These are phyloP conservation scores for Onychomys arenicola DNA, from an alignment of 2,797 vertebrate species.

Conservation along the genomic window DNA sequence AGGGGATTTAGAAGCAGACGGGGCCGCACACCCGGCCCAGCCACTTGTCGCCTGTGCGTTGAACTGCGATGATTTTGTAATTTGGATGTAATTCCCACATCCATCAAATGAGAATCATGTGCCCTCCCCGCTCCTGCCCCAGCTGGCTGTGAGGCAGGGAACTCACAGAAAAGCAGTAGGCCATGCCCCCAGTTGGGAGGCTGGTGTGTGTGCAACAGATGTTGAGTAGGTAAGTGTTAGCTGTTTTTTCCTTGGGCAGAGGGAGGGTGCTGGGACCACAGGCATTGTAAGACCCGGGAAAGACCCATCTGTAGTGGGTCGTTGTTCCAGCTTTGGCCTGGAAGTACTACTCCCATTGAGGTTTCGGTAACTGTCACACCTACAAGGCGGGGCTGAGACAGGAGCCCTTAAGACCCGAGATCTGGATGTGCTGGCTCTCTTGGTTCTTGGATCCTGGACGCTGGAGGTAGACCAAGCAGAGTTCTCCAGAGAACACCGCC, in stretches of 20 bases:
- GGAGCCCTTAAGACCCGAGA: too few species aligned
- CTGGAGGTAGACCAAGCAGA: too few species aligned
- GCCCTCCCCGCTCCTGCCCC: neutral
- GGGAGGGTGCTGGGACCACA: neutral
- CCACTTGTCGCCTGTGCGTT: neutral
- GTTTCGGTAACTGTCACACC: too few species aligned
- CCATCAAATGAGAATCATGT: neutral
- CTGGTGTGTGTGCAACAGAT: neutral
- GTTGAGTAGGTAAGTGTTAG: neutral
- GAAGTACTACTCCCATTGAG: too few species aligned
- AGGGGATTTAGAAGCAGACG: neutral
- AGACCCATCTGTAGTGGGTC: neutral
- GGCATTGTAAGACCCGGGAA: too few species aligned
- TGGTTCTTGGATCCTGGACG: too few species aligned
- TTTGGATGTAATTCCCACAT: neutral
- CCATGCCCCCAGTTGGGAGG: too few species aligned
- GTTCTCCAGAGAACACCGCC: too few species aligned
- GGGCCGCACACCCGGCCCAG: neutral
- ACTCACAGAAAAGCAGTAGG: neutral
- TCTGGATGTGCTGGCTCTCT: too few species aligned
- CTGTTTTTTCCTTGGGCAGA: neutral
- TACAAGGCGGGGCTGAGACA: too few species aligned
- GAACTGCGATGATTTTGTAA: neutral
- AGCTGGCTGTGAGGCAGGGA: neutral
- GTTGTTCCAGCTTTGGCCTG: too few species aligned